Base-by-base conservation (phyloP, 2,113 vertebrate species). In the Alethe diademata region DNA sequence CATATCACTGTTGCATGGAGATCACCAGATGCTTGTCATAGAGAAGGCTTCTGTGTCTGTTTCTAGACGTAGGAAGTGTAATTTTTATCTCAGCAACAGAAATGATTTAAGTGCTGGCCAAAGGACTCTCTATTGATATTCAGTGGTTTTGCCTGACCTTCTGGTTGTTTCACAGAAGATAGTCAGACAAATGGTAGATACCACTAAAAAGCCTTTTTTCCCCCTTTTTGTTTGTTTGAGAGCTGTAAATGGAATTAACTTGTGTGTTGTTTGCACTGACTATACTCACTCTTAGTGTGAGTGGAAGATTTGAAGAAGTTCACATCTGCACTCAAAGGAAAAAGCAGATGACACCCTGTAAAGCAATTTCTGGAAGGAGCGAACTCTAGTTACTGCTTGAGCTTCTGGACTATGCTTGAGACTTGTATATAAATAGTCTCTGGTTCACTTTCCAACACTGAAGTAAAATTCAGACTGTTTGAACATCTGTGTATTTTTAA, bases 181-280 rank as follows among this genome's bases (percentile, higher is more conserved):
- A 60, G n/a, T 82, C 20, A 80, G 69, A 54, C 51, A 74, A 75
- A 67, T 25, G 38, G 17, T 71, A 79, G 60, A 31, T 69, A 51
- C 19, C 57, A 67, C 43, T 92, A 79, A 47, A 40, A 70, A 81
- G 45, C 20, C 40, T 78, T 51, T 29, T 65, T 67, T 19, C 47
- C 62, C 26, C 3, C 11, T 71, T 88, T 86, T 53, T 36, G 7
- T 50, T 84, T 83, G 29, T 69, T 91, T 67, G 88, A 73, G 60
- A 88, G 24, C 71, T 94, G 53, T 82, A 95, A 85, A 86, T 88
- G 43, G 40, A 93, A 80, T 71, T 86, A 85, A 87, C 47, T 80
- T 42, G 2, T 26, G 25, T 81, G 53, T 45, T 94, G 33, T 92
- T 95, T 95, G 86, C 95, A 88, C 95, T 97, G 69, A 83, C 53